These are phyloP conservation scores for Xyrauchen texanus DNA, from an alignment of 2,113 vertebrate species.

Conservation along the genomic window DNA sequence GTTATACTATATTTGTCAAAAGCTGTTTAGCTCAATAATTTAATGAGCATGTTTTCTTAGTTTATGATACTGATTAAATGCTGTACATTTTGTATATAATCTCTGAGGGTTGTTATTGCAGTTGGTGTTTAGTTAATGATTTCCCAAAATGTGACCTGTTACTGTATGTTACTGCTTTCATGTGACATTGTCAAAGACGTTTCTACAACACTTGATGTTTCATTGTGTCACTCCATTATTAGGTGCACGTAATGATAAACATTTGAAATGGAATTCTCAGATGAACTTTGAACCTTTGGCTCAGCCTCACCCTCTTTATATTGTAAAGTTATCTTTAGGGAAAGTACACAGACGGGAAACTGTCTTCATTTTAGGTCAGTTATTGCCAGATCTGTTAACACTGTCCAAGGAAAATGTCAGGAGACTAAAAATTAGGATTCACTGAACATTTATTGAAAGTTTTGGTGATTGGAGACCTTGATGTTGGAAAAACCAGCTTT, in stretches of 20 bases:
- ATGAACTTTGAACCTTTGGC: not conserved
- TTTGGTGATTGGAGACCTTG: slow-evolving; percentile 4
- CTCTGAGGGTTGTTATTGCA: slow-evolving; percentile 35
- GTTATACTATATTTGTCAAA: slow-evolving; percentile 2
- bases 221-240: not conserved
- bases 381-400: not conserved
- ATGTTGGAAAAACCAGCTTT: not conserved
- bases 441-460: slow-evolving; percentile 28
- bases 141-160: slow-evolving; percentile 20
- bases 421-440: slow-evolving; percentile 16
- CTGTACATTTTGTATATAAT: slow-evolving; percentile 42
- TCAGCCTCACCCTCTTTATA: no score
- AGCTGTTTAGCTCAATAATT: slow-evolving; percentile 9
- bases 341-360: no score
- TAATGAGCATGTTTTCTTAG: slow-evolving; percentile 31
- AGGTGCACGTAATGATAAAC: not conserved
- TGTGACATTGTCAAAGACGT: slow-evolving; percentile 24
- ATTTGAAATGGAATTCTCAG: not conserved
- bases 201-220: no score
- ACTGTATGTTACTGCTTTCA: slow-evolving; percentile 8
- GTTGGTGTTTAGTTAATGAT: slow-evolving; percentile 5
- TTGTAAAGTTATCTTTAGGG: no score
- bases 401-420: not conserved
- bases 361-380: no score
- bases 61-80: slow-evolving; percentile 35